Conservation (phyloP, 2,888 invertebrate species). For the Imbricaverruca yamaguchii region DNA sequence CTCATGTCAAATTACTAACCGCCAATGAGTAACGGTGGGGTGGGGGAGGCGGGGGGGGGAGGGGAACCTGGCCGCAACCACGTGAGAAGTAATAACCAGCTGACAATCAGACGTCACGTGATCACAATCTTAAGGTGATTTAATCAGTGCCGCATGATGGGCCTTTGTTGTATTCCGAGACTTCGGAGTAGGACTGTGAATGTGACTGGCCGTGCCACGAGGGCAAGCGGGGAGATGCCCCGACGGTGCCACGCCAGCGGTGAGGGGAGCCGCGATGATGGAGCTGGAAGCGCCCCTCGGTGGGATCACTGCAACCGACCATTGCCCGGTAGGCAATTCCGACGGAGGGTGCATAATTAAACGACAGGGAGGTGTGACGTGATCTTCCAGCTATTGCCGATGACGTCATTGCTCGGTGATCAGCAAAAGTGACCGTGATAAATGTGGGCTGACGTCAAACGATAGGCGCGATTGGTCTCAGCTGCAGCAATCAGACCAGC, state of each 20-base stretch:
- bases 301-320: background rate
- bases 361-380: slow-evolving; percentile 4
- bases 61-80: too few relatives aligned
- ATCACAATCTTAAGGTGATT: background rate
- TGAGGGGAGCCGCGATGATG: background rate
- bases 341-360: background rate
- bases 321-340: background rate
- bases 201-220: too few relatives aligned
- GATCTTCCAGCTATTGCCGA: background rate
- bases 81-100: background rate
- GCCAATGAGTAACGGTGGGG: too few relatives aligned
- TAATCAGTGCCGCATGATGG: background rate
- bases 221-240: too few relatives aligned
- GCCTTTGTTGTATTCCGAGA: background rate
- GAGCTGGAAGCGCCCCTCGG: background rate
- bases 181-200: too few relatives aligned
- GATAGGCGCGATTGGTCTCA: too few relatives aligned
- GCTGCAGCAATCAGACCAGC: too few relatives aligned
- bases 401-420: background rate
- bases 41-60: too few relatives aligned
- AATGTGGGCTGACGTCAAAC: background rate
- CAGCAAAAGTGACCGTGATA: background rate
- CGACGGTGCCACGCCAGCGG: too few relatives aligned
- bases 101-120: background rate
- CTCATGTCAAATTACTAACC: too few relatives aligned